phyloP scores from a whole-genome alignment of 1,140 invertebrate genomes.

The Drosophila serrata region DNA sequence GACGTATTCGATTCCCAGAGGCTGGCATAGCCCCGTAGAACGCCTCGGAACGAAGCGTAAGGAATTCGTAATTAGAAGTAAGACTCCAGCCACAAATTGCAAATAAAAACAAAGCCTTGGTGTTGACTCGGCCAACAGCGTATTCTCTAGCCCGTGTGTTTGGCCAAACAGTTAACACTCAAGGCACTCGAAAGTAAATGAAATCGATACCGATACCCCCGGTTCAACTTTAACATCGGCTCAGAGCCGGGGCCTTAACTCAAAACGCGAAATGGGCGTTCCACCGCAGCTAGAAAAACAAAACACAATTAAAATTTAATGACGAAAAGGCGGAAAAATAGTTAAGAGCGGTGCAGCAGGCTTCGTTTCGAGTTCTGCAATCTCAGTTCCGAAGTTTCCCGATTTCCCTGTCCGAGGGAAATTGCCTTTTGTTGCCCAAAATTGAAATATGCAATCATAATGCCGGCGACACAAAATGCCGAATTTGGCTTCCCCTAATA shows the following conservation, averaged over 20 bases:
- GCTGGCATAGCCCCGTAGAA: conserved; percentile 7
- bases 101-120: conserved; percentile 76
- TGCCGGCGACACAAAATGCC: conserved; percentile 69
- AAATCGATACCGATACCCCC: conserved; percentile 49
- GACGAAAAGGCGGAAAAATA: conserved; percentile 80
- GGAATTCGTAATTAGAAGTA: conserved; percentile 81
- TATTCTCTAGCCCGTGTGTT: conserved; percentile 49
- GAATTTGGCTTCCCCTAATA: conserved; percentile 76
- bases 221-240: conserved; percentile 28
- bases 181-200: conserved; percentile 51
- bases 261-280: conserved; percentile 51
- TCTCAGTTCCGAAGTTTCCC: conserved; percentile 24
- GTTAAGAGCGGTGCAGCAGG: conserved; percentile 39
- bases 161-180: conserved; percentile 78
- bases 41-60: conserved; percentile 66
- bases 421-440: conserved; percentile 59
- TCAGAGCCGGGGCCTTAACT: conserved; percentile 10
- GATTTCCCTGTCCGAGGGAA: conserved; percentile 37
- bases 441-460: conserved; percentile 75
- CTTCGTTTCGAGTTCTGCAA: conserved; percentile 7
- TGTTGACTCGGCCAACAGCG: conserved; percentile 71
- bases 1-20: conserved; percentile 32
- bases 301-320: conserved; percentile 84
- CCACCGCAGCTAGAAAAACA: conserved; percentile 23
- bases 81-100: conserved; percentile 79